These are phyloP conservation scores for Leptocoma aspasia DNA, from an alignment of 2,113 vertebrate genomes.

Conservation along the genomic window DNA sequence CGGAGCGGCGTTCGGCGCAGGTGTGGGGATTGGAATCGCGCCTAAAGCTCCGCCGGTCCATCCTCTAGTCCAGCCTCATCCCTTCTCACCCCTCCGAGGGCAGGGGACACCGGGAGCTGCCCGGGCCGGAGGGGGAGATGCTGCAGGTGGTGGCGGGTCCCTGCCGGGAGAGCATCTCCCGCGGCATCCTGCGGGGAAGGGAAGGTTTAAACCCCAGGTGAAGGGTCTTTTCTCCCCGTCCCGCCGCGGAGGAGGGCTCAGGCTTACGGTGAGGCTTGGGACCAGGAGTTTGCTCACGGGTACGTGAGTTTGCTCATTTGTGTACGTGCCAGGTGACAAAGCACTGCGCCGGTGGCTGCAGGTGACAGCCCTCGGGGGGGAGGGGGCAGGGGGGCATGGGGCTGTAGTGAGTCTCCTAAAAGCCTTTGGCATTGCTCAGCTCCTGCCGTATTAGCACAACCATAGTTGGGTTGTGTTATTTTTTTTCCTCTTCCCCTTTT, in stretches of 20 bases:
- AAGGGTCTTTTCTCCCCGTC: not conserved
- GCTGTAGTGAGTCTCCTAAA: not conserved
- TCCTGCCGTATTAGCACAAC: not conserved
- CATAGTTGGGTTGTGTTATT: not conserved
- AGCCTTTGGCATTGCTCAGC: not conserved
- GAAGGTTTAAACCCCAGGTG: not conserved
- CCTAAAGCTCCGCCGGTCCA: not conserved
- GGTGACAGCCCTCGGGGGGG: not conserved
- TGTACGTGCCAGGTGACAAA: conserved; percentile 23
- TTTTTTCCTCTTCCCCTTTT: not conserved
- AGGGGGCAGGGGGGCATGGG: not conserved
- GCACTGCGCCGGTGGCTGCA: not conserved
- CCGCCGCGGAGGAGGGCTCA: not conserved
- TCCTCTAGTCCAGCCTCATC: not conserved
- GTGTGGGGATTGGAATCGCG: not conserved
- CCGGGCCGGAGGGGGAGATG: not conserved
- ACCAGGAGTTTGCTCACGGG: not conserved
- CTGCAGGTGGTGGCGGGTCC: not conserved
- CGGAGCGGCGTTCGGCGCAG: not conserved
- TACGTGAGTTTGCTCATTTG: not conserved
- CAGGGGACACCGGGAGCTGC: not conserved
- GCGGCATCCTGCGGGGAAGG: not conserved
- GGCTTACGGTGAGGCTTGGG: not conserved
- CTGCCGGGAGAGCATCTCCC: not conserved
- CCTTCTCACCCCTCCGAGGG: not conserved